Evolutionary conservation across 2,888 invertebrate species (phyloP).

Genomic region (Chesias legatella): DNA sequence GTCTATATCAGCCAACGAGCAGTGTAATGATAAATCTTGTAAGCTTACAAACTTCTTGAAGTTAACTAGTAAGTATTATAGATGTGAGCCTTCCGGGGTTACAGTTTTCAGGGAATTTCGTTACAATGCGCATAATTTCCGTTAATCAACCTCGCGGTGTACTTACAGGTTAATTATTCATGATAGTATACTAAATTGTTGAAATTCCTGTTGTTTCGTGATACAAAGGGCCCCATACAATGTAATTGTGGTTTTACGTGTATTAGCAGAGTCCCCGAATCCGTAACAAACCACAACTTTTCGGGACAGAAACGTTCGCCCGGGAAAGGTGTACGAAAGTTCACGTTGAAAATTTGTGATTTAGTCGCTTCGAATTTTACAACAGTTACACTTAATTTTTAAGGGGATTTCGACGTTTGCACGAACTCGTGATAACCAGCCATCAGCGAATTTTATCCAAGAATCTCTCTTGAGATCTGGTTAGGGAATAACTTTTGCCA

Average conservation of each 20-base stretch:
- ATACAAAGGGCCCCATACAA: slow-evolving; percentile 13
- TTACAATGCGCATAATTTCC: slow-evolving; percentile 5
- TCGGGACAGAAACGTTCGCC: slow-evolving; percentile 25
- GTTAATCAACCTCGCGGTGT: slow-evolving; percentile 3
- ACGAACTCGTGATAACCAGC: too few species aligned
- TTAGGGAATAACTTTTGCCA: too few species aligned
- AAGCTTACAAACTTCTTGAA: too few species aligned
- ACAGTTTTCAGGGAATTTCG: not conserved
- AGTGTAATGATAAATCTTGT: too few species aligned
- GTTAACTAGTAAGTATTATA: too few species aligned
- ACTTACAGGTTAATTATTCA: slow-evolving; percentile 11
- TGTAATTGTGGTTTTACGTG: slow-evolving; percentile 37
- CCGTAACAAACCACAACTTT: slow-evolving; percentile 39
- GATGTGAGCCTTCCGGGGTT: too few species aligned
- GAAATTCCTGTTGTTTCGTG: slow-evolving; percentile 19
- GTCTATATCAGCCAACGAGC: too few species aligned
- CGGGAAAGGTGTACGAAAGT: slow-evolving; percentile 26
- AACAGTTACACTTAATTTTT: not conserved
- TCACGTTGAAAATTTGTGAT: not conserved
- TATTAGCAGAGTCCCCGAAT: slow-evolving; percentile 29
- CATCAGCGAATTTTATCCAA: too few species aligned
- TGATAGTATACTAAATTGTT: slow-evolving; percentile 13
- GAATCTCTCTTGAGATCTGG: too few species aligned
- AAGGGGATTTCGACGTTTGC: too few species aligned
- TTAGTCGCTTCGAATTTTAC: slow-evolving; percentile 8